These are phyloP conservation scores for Drosophila sechellia DNA, from an alignment of 1,140 invertebrate species.

Conservation along the genomic window DNA sequence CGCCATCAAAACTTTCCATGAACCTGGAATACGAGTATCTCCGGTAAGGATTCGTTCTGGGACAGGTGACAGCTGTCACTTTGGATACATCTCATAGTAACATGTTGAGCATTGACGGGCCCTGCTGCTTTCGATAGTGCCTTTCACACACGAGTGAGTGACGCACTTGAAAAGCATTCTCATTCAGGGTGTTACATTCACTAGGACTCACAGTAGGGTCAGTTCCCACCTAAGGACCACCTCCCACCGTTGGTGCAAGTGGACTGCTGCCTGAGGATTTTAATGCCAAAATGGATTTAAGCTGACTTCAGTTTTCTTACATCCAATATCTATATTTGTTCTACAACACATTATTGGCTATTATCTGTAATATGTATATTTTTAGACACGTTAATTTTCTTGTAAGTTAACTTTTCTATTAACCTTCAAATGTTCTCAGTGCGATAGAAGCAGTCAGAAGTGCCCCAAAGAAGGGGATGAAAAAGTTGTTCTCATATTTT, in stretches of 20 bases:
- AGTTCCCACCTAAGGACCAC: not conserved
- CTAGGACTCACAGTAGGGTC: not conserved
- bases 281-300: not conserved
- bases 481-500: not conserved
- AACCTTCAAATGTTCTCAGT: not conserved
- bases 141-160: conserved; percentile 8
- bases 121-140: not conserved
- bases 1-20: not conserved
- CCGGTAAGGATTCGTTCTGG: not conserved
- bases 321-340: not conserved
- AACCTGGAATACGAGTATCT: not conserved
- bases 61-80: conserved; percentile 58
- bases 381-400: too few relatives aligned
- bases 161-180: conserved; percentile 20
- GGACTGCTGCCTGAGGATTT: not conserved
- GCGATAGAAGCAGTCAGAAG: too few relatives aligned
- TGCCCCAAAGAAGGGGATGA: not conserved
- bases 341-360: too few relatives aligned
- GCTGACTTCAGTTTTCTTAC: not conserved
- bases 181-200: too few relatives aligned
- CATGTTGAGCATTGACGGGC: conserved; percentile 24
- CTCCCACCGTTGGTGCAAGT: not conserved
- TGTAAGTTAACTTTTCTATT: too few relatives aligned
- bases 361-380: too few relatives aligned
- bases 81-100: conserved; percentile 52